Evolutionary conservation across 64 coral and sea anemone genomes (phyloP), one percentile per base, ranked within the genome.

Genomic region (Actinia tenebrosa): DNA sequence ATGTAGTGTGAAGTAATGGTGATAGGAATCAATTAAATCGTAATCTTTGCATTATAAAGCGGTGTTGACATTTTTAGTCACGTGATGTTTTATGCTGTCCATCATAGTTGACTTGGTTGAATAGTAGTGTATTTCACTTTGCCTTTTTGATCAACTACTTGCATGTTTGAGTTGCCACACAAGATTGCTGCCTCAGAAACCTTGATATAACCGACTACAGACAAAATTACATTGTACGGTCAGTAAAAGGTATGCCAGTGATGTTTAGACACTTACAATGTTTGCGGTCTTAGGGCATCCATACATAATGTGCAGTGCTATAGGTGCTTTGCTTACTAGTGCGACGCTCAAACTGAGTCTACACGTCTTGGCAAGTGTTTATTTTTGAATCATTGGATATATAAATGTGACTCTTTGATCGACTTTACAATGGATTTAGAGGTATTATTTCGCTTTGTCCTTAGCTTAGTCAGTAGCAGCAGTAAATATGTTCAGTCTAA

Each of bases 111-210:
- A 20, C 77, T 45, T 45, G 27, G 79, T 50, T 81, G 45, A 81
- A 81, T 53, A 20, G 79, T 81, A 19, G 77, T 50, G 19, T 22
- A 45, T 81, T 81, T 81, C 79, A 53, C 44, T 81, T 81, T 50
- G 78, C 43, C 46, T 47, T 80, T 80, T 81, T 23, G 79, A 45
- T 20, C 43, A 53, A 18, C 50, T 81, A 22, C 79, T 53, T 80
- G 79, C 17, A 81, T 81, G 79, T 81, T 81, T 81, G 79, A 81
- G 79, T 81, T 81, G 79, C 79, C 79, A 81, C 79, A 81, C 44
- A 52, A 81, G 14, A 53, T 53, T 44, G 20, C 20, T 11, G 43
- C 50, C 27, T 81, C 16, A 53, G 9, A 26, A 45, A 22, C 22
- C 44, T 53, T 53, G 79, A 45, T 53, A 37, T 81, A 81, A 81